phyloP scores from a whole-genome alignment of 2,113 vertebrate species.

The Hippolais icterina region DNA sequence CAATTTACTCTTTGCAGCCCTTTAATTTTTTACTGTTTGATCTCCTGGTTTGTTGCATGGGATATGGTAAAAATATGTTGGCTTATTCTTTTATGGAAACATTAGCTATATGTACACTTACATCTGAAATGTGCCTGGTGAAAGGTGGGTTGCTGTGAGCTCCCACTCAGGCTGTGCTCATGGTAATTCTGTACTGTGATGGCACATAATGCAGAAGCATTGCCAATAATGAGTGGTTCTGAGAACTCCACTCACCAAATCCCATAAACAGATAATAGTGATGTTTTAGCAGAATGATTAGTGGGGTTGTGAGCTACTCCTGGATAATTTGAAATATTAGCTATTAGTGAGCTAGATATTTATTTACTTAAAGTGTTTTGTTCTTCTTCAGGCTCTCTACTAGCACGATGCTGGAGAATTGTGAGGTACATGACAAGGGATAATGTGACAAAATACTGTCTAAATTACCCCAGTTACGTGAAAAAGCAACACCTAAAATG shows the following conservation, averaged over 20 bases:
- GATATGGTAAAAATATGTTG: neutral
- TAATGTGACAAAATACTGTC: neutral
- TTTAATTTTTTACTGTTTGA: slow-evolving; percentile 47
- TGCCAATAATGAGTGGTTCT: neutral
- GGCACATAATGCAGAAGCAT: neutral
- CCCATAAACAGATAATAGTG: neutral
- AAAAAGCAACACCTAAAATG: slow-evolving; percentile 16
- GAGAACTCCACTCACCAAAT: neutral
- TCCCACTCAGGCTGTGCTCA: neutral
- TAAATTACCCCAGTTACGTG: neutral
- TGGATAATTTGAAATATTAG: slow-evolving; percentile 33
- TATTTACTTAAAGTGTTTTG: neutral
- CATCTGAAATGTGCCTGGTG: fast-evolving
- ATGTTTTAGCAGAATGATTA: neutral
- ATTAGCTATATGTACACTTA: neutral
- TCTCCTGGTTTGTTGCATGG: neutral
- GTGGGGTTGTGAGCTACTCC: neutral
- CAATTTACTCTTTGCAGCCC: slow-evolving; percentile 26
- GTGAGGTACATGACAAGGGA: neutral
- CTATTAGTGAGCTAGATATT: slow-evolving; percentile 11
- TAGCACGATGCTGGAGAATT: neutral
- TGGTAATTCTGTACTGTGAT: neutral
- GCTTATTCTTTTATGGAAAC: neutral
- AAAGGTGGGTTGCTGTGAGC: neutral
- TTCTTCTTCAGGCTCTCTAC: neutral